phyloP scores from a whole-genome alignment of 2,888 invertebrate genomes.

The Trilocha varians region DNA sequence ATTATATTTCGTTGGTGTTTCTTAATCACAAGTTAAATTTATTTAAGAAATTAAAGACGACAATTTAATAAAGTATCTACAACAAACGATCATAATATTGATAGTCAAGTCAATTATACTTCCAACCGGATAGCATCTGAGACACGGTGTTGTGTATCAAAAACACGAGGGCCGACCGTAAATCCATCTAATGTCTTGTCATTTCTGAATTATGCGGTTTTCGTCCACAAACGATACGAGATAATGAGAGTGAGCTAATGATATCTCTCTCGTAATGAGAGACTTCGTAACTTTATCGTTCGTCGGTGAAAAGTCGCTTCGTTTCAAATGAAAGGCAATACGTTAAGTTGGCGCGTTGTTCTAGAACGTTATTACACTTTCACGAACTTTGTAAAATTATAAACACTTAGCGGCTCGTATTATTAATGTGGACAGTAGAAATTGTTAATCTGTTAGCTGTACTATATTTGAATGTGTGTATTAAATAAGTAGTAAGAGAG shows the following conservation, averaged over 20 bases:
- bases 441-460: too few relatives aligned
- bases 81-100: too few relatives aligned
- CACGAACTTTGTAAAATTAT: constrained; percentile 19
- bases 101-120: neutral
- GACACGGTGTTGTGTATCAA: neutral
- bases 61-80: too few relatives aligned
- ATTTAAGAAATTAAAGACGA: too few relatives aligned
- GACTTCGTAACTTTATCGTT: constrained; percentile 57
- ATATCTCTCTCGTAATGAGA: constrained; percentile 50
- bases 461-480: too few relatives aligned
- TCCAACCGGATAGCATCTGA: neutral
- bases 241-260: constrained; percentile 42
- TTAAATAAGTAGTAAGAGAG: too few relatives aligned
- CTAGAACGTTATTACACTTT: constrained; percentile 43
- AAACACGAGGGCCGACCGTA: constrained; percentile 6
- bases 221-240: constrained; percentile 33
- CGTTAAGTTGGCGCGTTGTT: constrained; percentile 33
- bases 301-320: constrained; percentile 53
- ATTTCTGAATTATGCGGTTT: constrained; percentile 27
- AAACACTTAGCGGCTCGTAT: too few relatives aligned
- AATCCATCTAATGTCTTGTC: constrained; percentile 19
- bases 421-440: too few relatives aligned
- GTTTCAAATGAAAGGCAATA: constrained; percentile 59
- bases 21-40: too few relatives aligned
- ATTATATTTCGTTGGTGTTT: too few relatives aligned